Evolutionary conservation across 2,113 vertebrate species (phyloP), one percentile per base, ranked within the genome.

Genomic region (Pithys albifrons): DNA sequence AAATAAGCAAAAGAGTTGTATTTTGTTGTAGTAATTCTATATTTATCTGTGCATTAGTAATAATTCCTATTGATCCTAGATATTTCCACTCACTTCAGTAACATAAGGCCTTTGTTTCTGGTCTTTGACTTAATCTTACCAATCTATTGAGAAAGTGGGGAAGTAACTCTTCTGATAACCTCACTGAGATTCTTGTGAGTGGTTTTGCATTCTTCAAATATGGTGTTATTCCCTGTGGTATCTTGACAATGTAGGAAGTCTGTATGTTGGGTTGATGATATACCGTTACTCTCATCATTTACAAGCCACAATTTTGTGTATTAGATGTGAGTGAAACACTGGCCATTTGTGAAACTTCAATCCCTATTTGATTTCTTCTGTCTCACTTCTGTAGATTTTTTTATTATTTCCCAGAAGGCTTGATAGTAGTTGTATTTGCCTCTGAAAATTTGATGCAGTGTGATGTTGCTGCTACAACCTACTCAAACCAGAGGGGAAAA

Each of bases 221-320:
- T 6, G 12, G 2, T 24, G 6, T 49, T 54, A 33, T n/a, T 88
- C 64, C 17, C 22, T 22, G 0, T 25, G 10, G 7, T 64, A 9
- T 67, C 41, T 28, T 35, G 24, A n/a, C 39, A 31, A 7, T 39
- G 14, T 31, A 52, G 19, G 7, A 80, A 52, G 14, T 59, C 24
- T 19, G 0, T n/a, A 49, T 19, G 0, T n/a, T 54, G 22, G 3
- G 12, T 35, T 62, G 55, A 24, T 61, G 4, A 14, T 43, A 18
- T 57, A 12, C 1, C 0, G 24, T 74, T 77, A 52, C 6, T 55
- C 5, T 28, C 6, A 16, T 24, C 39, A 9, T 71, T 92, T n/a
- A 49, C 52, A 62, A 45, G 22, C 55, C 70, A 43, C 14, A 24
- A 14, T 28, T 84, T 48, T 69, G n/a, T 33, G 9, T 61, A 10